Base-by-base conservation (phyloP, 2,888 invertebrate species). In the Lampropteryx suffumata region DNA sequence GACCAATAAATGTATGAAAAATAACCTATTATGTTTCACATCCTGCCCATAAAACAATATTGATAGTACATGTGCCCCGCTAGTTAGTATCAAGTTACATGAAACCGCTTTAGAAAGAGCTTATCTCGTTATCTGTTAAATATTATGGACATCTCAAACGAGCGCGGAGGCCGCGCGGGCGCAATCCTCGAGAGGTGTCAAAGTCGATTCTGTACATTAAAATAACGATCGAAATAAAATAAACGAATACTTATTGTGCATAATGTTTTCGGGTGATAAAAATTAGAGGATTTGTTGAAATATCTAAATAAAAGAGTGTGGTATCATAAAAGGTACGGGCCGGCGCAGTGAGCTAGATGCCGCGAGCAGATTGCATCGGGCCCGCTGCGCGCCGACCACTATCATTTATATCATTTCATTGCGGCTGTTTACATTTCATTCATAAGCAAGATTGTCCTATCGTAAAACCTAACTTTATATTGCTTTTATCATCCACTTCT, bases 321-420 rank as follows among this genome's bases (percentile, higher is more conserved):
- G 69, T 69, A 73, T 83, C 80, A 84, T 84, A 82, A 83, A 83
- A 79, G 73, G 76, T 69, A 64, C 66, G 71, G 41, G 61, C 59
- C 61, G 58, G 69, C 59, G 44, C 53, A 35, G 21, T 24, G 69
- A 73, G 72, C 69, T 71, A 84, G 89, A 89, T 89, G 86, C 84
- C 84, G 83, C 85, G 73, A 59, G 56, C 67, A 74, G 89, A 88
- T 89, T 80, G 80, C 65, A 72, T 61, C 62, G 60, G 62, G 61
- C 65, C 69, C 72, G 69, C 67, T 67, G 77, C 68, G 61, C 50
- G 61, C 61, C 21, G 62, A 59, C 65, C 69, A 73, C 81, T 79
- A 84, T 86, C 84, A 82, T 79, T 87, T 85, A 84, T 82, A 84
- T 83, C 76, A 82, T 82, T 85, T 87, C 86, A 87, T 87, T 86